Conservation (phyloP, 2,888 invertebrate genomes). For the Sericinus montela region DNA sequence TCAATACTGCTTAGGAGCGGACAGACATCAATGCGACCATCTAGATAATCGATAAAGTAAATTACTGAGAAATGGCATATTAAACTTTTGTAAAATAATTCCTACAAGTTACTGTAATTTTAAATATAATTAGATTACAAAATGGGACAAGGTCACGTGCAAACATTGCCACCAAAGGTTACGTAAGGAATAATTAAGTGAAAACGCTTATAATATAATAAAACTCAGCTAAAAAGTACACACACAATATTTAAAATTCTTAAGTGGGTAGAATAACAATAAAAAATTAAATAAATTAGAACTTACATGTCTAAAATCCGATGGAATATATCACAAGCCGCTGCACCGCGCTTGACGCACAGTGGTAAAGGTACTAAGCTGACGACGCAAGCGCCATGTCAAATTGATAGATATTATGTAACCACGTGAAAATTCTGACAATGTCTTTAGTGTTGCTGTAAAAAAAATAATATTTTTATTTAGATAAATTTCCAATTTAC, state of each 20-base stretch:
- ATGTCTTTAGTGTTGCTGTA: not conserved
- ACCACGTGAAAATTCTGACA: constrained; percentile 56
- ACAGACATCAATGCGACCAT: constrained; percentile 16
- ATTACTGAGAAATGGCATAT: constrained; percentile 10
- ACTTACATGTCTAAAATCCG: constrained; percentile 74
- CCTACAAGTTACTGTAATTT: too few species aligned
- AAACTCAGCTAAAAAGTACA: not conserved
- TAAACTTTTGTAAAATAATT: too few species aligned
- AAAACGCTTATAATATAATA: constrained; percentile 5
- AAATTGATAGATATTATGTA: constrained; percentile 66
- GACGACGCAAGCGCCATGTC: constrained; percentile 54
- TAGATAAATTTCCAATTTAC: too few species aligned
- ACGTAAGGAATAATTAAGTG: constrained; percentile 58
- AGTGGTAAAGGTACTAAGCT: constrained; percentile 65
- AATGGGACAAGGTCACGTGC: constrained; percentile 73
- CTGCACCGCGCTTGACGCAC: constrained; percentile 70
- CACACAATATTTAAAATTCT: not conserved
- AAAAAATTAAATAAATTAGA: constrained; percentile 16
- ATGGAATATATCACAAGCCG: constrained; percentile 61
- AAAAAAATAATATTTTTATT: too few species aligned
- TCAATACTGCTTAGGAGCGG: constrained; percentile 25
- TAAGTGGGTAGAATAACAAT: not conserved
- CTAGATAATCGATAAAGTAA: constrained; percentile 22
- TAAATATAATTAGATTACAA: too few species aligned
- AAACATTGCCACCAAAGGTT: constrained; percentile 65